A percentile compares a stretch with the other conserved stretches of the same genome.
phyloP scores from a whole-genome alignment of 2,888 invertebrate genomes.

The Andricus curvator region DNA sequence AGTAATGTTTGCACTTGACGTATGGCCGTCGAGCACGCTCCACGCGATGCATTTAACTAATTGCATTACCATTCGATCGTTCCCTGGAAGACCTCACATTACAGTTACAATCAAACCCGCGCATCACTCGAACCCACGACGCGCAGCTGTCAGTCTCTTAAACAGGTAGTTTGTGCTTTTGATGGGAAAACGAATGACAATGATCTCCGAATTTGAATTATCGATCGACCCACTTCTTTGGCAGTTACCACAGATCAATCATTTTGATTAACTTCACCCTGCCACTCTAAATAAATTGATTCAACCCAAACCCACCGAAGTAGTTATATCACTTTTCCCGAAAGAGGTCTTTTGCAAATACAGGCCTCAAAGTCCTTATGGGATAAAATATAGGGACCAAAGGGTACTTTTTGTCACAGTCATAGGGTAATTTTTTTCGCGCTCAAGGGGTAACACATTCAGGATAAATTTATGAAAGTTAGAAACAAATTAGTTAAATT shows the following conservation, averaged over 20 bases:
- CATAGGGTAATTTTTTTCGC: too few relatives aligned
- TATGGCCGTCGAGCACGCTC: slow-evolving; percentile 44
- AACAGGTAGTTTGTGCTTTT: neutral
- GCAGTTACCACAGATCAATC: slow-evolving; percentile 45
- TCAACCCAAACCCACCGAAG: neutral
- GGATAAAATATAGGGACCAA: too few relatives aligned
- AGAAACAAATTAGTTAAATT: too few relatives aligned
- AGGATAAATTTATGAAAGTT: too few relatives aligned
- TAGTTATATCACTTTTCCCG: too few relatives aligned
- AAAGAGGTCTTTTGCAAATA: too few relatives aligned
- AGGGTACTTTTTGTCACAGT: too few relatives aligned
- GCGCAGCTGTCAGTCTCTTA: slow-evolving; percentile 28
- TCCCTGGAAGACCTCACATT: slow-evolving; percentile 22
- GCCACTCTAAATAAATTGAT: neutral
- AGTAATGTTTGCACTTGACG: slow-evolving; percentile 54
- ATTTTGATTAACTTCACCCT: neutral
- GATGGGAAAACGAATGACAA: slow-evolving; percentile 22
- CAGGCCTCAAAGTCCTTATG: too few relatives aligned
- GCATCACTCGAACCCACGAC: slow-evolving; percentile 7
- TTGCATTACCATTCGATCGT: slow-evolving; percentile 57
- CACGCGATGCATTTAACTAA: slow-evolving; percentile 59
- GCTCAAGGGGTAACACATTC: too few relatives aligned
- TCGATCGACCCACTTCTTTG: slow-evolving; percentile 14
- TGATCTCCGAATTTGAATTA: slow-evolving; percentile 19
- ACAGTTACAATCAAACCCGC: slow-evolving; percentile 16